Percentiles rank a stretch among this genome's conserved stretches.
phyloP scores from a whole-genome alignment of 2,888 invertebrate genomes.

The Helobdella robusta region DNA sequence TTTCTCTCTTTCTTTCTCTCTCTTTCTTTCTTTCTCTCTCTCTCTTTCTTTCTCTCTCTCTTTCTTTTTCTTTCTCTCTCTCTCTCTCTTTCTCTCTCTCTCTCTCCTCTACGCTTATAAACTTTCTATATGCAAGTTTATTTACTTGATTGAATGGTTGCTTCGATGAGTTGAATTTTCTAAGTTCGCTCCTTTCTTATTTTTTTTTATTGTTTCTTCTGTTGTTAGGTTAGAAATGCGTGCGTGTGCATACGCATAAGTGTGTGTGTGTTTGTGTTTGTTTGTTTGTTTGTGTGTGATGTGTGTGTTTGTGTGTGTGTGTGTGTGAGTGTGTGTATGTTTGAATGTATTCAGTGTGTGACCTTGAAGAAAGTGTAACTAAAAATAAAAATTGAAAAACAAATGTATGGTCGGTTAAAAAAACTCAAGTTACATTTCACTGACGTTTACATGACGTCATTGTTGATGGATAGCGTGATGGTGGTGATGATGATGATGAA shows the following conservation, averaged over 20 bases:
- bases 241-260: too few species aligned
- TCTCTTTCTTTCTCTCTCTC: background rate
- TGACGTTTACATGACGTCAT: background rate
- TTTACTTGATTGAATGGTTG: background rate
- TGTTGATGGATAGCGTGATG: background rate
- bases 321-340: too few species aligned
- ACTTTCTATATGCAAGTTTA: background rate
- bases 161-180: too few species aligned
- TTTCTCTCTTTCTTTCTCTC: conserved; percentile 9
- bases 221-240: too few species aligned
- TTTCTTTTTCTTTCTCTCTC: conserved; percentile 15
- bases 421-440: background rate
- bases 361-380: too few species aligned
- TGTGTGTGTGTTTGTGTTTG: too few species aligned
- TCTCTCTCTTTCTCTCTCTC: conserved; percentile 21
- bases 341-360: too few species aligned
- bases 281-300: too few species aligned
- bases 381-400: too few species aligned
- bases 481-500: conserved; percentile 7
- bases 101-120: background rate
- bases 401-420: background rate
- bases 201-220: too few species aligned
- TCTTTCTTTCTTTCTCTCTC: background rate
- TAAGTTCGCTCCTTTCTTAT: too few species aligned
- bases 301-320: too few species aligned